A percentile compares a stretch with the other conserved stretches of the same genome.
Evolutionary conservation across 2,797 vertebrate species (phyloP).

Genomic region (Poecile montanus): DNA sequence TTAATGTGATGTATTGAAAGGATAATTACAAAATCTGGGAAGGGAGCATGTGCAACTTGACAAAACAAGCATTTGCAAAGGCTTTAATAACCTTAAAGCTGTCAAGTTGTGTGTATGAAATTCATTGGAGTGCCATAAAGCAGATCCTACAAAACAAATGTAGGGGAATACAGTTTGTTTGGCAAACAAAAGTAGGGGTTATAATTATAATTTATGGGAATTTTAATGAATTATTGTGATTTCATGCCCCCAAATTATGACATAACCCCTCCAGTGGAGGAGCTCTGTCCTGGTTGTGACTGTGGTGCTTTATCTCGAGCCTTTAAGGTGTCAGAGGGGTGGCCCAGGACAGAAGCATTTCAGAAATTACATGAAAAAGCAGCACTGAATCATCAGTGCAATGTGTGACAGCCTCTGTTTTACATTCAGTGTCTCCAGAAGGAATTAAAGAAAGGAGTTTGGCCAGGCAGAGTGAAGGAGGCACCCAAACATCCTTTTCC

Average conservation of each 20-base stretch:
- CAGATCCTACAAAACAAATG: neutral
- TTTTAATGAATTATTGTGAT: neutral
- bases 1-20: conserved; percentile 39
- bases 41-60: neutral
- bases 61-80: conserved; percentile 27
- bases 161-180: neutral
- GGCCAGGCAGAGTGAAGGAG: neutral
- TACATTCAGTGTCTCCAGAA: neutral
- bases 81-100: conserved; percentile 29
- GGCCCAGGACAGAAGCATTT: neutral
- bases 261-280: neutral
- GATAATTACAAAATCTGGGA: conserved; percentile 26
- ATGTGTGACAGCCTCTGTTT: too few species aligned
- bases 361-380: neutral
- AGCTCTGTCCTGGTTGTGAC: neutral
- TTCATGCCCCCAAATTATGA: neutral
- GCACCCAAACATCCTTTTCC: neutral
- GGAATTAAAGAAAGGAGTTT: neutral
- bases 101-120: neutral
- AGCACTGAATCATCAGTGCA: neutral
- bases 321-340: neutral
- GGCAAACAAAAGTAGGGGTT: neutral
- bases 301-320: neutral
- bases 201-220: neutral
- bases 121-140: neutral